A percentile compares a stretch with the other conserved stretches of the same genome.
These are phyloP conservation scores for Okapia johnstoni DNA, from an alignment of 2,113 vertebrate genomes.

Conservation along the genomic window DNA sequence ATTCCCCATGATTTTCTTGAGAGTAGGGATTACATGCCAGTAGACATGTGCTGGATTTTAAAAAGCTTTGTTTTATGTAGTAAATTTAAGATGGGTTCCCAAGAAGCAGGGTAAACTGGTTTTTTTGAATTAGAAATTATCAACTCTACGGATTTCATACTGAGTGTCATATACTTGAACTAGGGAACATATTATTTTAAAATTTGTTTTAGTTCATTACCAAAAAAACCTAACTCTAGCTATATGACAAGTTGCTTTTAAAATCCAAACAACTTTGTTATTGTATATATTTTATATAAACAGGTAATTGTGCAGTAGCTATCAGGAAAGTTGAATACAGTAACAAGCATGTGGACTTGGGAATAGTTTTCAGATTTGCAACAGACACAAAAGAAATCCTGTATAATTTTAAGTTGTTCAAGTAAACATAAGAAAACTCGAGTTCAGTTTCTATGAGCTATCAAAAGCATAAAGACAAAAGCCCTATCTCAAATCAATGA, in stretches of 20 bases:
- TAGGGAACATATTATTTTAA: neutral
- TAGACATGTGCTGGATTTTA: conserved; percentile 14
- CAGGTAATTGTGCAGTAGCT: neutral
- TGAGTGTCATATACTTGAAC: neutral
- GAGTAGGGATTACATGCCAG: neutral
- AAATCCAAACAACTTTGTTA: conserved; percentile 4
- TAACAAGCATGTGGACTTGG: neutral
- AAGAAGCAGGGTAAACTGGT: neutral
- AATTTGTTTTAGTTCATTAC: conserved; percentile 16
- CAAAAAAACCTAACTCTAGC: neutral
- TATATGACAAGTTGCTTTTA: neutral
- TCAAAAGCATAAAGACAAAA: conserved; percentile 3
- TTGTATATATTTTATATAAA: neutral
- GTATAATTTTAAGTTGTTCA: neutral
- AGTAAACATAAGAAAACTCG: neutral
- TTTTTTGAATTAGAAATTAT: neutral
- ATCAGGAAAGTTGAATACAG: conserved; percentile 3
- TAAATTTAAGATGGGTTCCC: neutral
- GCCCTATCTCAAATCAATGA: neutral
- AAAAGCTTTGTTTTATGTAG: neutral
- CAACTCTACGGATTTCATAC: neutral
- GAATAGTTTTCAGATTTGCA: neutral
- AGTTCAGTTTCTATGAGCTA: neutral
- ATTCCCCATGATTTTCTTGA: neutral
- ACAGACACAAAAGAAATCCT: conserved; percentile 2